Evolutionary conservation across 2,797 vertebrate species (phyloP).

Genomic region (Sebastes alutus): DNA sequence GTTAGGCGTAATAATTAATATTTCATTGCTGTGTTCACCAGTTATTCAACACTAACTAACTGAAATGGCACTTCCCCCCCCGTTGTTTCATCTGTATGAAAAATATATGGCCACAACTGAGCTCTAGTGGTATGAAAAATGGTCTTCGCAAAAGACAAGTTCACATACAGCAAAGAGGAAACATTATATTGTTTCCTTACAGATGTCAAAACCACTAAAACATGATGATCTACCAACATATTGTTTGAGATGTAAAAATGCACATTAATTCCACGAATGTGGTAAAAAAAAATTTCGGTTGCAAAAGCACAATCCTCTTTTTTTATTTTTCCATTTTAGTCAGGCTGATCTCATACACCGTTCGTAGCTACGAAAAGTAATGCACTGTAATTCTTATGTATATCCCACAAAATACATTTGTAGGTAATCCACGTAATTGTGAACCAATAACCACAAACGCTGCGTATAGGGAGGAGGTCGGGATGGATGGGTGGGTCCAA

Average conservation of each 20-base stretch:
- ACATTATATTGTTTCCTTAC: not conserved
- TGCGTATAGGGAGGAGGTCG: too few species aligned
- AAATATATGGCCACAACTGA: not conserved
- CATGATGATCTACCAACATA: not conserved
- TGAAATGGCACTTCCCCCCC: not conserved
- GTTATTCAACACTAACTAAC: not conserved
- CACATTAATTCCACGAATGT: not conserved
- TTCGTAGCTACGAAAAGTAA: too few species aligned
- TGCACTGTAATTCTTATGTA: too few species aligned
- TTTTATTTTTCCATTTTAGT: not conserved
- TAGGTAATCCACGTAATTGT: too few species aligned
- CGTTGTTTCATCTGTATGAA: not conserved
- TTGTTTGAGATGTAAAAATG: not conserved
- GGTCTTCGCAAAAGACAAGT: not conserved
- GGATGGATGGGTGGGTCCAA: too few species aligned
- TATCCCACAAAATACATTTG: too few species aligned
- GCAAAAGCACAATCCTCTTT: not conserved
- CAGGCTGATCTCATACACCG: too few species aligned
- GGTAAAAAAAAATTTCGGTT: not conserved
- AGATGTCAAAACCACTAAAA: not conserved
- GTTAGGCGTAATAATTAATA: not conserved
- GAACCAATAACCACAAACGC: too few species aligned
- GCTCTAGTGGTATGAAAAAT: not conserved
- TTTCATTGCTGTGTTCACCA: conserved; percentile 7
- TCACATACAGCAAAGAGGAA: not conserved